Evolutionary conservation across 1,140 invertebrate species (phyloP), one percentile per base, ranked within the genome.

Genomic region (Bicyclus anynana): DNA sequence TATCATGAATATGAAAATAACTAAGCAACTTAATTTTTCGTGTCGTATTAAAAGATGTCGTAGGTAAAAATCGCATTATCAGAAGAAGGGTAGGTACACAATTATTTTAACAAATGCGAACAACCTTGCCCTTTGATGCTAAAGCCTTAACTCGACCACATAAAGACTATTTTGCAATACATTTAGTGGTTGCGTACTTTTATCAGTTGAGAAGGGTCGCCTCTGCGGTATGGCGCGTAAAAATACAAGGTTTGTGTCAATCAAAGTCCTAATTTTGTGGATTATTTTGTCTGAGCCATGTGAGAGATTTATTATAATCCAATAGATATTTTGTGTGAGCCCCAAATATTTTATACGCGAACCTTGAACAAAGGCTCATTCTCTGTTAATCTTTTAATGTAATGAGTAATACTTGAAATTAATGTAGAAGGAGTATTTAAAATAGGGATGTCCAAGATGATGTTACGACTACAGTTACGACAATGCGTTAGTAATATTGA

Each of bases 161-260:
- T 38, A 38, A 3, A 38, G 37, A 6, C 37, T 38, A 17, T 16
- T 38, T 38, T 38, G 14, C 37, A 16, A 44, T 20, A 44, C 20
- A 12, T 44, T 44, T 10, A 5, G 37, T 16, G 16, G 2, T 14
- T 38, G 37, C 37, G 37, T 38, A 38, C 16, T 38, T 38, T 38
- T 38, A 38, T 38, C 40, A 20, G 4, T 52, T 50, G 37, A 44
- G 17, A 52, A 52, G 56, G 56, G 47, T 53, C 49, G 40, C 13
- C 49, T 52, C 26, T 52, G 56, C 49, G 56, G 49, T 33, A 59
- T 35, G 55, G 48, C 46, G 48, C 55, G 37, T 51, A 59, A 59
- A 57, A 29, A 44, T 38, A 57, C 47, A 56, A 47, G 26, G 20
- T 26, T 26, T 52, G 20, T 57, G 55, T 46, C 47, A 57, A 57